phyloP scores from a whole-genome alignment of 2,113 vertebrate genomes.

The Alexandromys fortis region DNA sequence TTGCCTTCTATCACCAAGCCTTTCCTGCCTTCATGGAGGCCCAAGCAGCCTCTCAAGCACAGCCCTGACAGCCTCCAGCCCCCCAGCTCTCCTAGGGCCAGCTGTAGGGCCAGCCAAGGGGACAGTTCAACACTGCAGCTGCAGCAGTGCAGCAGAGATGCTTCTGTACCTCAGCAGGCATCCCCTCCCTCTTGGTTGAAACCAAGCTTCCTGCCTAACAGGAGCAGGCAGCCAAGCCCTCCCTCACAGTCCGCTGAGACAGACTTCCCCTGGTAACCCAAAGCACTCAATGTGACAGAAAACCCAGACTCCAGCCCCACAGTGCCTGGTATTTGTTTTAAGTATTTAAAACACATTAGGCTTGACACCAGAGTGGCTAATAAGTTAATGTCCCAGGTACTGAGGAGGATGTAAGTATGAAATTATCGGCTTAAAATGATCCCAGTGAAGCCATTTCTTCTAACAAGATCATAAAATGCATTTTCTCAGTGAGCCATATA shows the following conservation, averaged over 20 bases:
- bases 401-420: constrained; percentile 57
- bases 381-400: constrained; percentile 51
- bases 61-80: neutral
- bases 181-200: neutral
- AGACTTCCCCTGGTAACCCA: neutral
- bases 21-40: neutral
- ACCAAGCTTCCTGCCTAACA: fast-evolving
- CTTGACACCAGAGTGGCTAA: constrained; percentile 52
- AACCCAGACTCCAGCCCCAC: neutral
- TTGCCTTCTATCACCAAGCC: no score
- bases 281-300: neutral
- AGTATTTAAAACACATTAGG: constrained; percentile 65
- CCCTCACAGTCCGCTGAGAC: neutral
- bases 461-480: constrained; percentile 61
- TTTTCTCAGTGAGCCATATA: constrained; percentile 61
- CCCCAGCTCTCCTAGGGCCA: neutral
- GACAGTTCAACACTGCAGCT: neutral
- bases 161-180: neutral
- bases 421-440: constrained; percentile 62
- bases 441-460: constrained; percentile 45
- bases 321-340: constrained; percentile 62
- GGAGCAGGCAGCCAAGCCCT: neutral
- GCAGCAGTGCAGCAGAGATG: neutral
- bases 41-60: neutral
- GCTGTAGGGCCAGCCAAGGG: neutral